These are phyloP conservation scores for Alfaro cultratus DNA, from an alignment of 2,797 vertebrate species.

Conservation along the genomic window DNA sequence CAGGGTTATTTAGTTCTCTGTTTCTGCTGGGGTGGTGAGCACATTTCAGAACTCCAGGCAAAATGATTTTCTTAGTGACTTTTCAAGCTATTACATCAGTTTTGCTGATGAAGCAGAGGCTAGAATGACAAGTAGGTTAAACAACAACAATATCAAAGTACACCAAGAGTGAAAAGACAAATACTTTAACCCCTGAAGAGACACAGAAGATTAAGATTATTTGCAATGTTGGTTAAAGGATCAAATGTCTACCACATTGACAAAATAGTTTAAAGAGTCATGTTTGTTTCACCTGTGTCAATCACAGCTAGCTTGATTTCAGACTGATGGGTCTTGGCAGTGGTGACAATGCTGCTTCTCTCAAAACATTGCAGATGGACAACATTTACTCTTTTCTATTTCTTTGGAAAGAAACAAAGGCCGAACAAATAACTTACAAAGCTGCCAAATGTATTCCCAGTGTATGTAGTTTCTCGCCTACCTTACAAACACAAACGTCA, in stretches of 20 bases:
- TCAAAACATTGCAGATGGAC: background rate
- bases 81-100: background rate
- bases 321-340: background rate
- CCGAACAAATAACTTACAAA: background rate
- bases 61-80: background rate
- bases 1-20: background rate
- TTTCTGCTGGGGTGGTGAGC: background rate
- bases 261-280: background rate
- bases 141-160: background rate
- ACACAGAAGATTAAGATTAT: background rate
- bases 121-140: background rate
- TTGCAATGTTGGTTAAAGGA: background rate
- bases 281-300: conserved; percentile 1
- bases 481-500: background rate
- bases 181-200: background rate
- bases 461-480: background rate
- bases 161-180: background rate
- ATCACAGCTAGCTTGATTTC: background rate
- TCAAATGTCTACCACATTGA: background rate
- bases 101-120: background rate
- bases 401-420: background rate
- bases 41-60: background rate
- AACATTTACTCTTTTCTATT: background rate
- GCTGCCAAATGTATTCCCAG: background rate
- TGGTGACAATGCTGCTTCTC: background rate